Evolutionary conservation across 2,113 vertebrate genomes (phyloP).

Genomic region (Eidolon helvum): DNA sequence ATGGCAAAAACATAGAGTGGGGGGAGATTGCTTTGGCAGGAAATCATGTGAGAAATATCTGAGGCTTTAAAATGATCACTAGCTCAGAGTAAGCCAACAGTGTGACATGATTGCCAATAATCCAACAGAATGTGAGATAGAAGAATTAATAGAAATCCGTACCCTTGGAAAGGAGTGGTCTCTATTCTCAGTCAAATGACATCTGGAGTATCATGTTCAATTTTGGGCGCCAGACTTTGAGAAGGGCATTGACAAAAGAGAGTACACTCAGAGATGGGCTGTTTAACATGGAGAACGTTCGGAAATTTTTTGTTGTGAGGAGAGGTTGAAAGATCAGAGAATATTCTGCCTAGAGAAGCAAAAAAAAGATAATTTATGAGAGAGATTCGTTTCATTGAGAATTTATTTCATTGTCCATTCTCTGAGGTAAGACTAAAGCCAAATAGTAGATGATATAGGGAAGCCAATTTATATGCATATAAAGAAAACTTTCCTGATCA

Average conservation of each 20-base stretch:
- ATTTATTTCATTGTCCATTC: background rate
- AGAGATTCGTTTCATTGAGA: background rate
- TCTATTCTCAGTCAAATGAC: background rate
- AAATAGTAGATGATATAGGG: background rate
- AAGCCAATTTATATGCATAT: background rate
- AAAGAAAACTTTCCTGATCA: background rate
- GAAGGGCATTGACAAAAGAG: background rate
- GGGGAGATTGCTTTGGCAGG: conserved; percentile 9
- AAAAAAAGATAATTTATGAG: background rate
- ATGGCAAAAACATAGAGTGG: conserved; percentile 28
- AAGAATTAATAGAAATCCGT: background rate
- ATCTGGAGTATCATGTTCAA: background rate
- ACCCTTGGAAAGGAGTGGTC: background rate
- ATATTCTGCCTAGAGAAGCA: background rate
- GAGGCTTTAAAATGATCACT: conserved; percentile 33
- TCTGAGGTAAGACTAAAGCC: background rate
- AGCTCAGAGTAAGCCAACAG: conserved; percentile 7
- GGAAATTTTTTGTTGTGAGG: conserved; percentile 1
- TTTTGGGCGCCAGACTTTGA: conserved; percentile 1
- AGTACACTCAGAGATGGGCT: background rate
- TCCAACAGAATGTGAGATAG: background rate
- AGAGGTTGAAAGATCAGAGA: background rate
- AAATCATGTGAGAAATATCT: conserved; percentile 42
- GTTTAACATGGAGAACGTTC: conserved; percentile 2
- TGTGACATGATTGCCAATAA: conserved; percentile 11